Evolutionary conservation across 2,888 invertebrate genomes (phyloP).

Genomic region (Spodoptera littoralis): DNA sequence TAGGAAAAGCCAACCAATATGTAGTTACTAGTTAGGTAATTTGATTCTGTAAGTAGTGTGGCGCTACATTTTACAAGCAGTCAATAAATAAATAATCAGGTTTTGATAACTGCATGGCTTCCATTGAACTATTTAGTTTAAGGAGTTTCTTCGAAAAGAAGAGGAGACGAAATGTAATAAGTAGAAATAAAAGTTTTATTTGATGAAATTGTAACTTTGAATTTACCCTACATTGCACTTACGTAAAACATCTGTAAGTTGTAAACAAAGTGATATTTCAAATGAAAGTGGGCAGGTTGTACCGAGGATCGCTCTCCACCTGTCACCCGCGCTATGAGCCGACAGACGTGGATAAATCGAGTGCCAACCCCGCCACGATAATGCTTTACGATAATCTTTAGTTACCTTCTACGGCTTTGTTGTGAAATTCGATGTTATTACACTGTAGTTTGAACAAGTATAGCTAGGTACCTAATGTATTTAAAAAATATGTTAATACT

Average conservation of each 20-base stretch:
- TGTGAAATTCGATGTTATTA: neutral
- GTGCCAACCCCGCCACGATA: constrained; percentile 14
- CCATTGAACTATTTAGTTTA: too few species aligned
- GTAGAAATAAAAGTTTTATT: too few species aligned
- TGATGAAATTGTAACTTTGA: too few species aligned
- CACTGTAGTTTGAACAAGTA: too few species aligned
- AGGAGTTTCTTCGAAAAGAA: too few species aligned
- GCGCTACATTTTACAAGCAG: too few species aligned
- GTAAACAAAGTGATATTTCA: constrained; percentile 13
- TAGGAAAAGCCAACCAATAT: neutral
- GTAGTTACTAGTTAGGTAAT: neutral
- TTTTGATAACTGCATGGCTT: too few species aligned
- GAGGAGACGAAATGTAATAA: too few species aligned
- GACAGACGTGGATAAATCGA: constrained; percentile 45
- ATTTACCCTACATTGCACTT: too few species aligned
- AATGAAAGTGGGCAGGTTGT: constrained; percentile 2
- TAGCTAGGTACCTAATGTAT: too few species aligned
- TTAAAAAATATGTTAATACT: too few species aligned
- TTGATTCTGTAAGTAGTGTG: constrained; percentile 2
- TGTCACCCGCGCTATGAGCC: constrained; percentile 21
- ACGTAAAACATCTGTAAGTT: neutral
- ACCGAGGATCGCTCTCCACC: constrained; percentile 11
- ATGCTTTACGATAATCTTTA: constrained; percentile 22
- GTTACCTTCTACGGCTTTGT: constrained; percentile 5
- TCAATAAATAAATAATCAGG: too few species aligned